These are phyloP conservation scores for Hemaris fuciformis DNA, from an alignment of 2,888 invertebrate species.

Conservation along the genomic window DNA sequence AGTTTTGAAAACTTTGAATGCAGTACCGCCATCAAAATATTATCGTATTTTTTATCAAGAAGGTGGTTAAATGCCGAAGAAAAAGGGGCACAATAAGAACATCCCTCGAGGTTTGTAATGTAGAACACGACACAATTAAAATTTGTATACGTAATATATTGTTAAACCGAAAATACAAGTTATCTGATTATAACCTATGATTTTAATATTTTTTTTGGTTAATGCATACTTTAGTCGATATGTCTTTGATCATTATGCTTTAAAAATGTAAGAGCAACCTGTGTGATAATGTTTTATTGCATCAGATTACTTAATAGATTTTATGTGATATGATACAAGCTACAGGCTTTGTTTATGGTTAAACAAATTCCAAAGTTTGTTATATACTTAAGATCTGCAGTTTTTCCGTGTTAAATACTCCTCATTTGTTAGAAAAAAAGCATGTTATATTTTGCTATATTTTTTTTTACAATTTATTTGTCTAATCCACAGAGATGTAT, in stretches of 20 bases:
- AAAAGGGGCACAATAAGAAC: slow-evolving; percentile 45
- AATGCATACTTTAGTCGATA: too few relatives aligned
- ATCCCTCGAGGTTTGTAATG: slow-evolving; percentile 37
- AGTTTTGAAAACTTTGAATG: slow-evolving; percentile 18
- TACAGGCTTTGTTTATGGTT: too few relatives aligned
- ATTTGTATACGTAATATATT: not conserved
- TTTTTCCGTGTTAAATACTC: too few relatives aligned
- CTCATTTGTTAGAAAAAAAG: too few relatives aligned
- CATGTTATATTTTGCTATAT: too few relatives aligned
- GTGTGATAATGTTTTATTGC: not conserved
- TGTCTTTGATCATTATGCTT: too few relatives aligned
- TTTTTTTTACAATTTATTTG: too few relatives aligned
- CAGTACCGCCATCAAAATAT: slow-evolving; percentile 6
- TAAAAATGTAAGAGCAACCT: too few relatives aligned
- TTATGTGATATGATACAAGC: too few relatives aligned
- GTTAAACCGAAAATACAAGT: not conserved
- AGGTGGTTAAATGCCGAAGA: slow-evolving; percentile 48
- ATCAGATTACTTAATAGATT: not conserved
- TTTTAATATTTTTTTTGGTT: not conserved
- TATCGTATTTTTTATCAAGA: slow-evolving; percentile 16
- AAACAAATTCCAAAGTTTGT: too few relatives aligned
- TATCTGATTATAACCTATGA: not conserved
- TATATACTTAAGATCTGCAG: too few relatives aligned
- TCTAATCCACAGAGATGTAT: too few relatives aligned
- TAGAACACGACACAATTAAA: not conserved